A percentile compares a stretch with the other conserved stretches of the same genome.
Evolutionary conservation across 1,140 invertebrate genomes (phyloP).

Genomic region (Daktulosphaira vitifoliae): DNA sequence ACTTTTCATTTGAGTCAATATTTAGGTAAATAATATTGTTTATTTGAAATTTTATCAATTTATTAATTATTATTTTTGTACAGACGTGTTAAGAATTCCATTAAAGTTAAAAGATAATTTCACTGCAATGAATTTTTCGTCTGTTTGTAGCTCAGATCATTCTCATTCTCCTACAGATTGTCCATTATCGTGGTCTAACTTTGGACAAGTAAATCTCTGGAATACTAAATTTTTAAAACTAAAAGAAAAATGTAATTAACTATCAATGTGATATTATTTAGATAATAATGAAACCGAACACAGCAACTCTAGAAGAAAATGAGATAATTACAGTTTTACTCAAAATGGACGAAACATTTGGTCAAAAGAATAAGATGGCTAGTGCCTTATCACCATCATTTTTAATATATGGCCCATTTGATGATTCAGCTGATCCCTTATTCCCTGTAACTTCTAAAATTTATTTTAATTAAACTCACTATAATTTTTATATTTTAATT

Average conservation of each 20-base stretch:
- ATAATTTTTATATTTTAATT: neutral
- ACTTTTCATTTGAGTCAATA: constrained; percentile 21
- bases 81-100: constrained; percentile 18
- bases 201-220: constrained; percentile 24
- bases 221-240: too few relatives aligned
- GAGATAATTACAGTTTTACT: constrained; percentile 16
- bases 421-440: constrained; percentile 12
- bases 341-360: constrained; percentile 21
- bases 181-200: constrained; percentile 23
- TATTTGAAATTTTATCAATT: neutral
- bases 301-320: neutral
- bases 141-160: constrained; percentile 9
- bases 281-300: constrained; percentile 11
- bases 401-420: constrained; percentile 13
- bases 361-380: neutral
- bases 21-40: neutral
- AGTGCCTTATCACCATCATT: neutral
- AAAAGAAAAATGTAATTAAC: too few relatives aligned
- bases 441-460: constrained; percentile 20
- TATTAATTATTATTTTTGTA: neutral
- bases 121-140: neutral
- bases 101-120: constrained; percentile 15
- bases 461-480: neutral
- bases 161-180: constrained; percentile 10
- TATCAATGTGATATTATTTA: neutral